A percentile compares a stretch with the other conserved stretches of the same genome.
These are phyloP conservation scores for Anguilla obscura DNA, from an alignment of 2,797 vertebrate species.

Conservation along the genomic window DNA sequence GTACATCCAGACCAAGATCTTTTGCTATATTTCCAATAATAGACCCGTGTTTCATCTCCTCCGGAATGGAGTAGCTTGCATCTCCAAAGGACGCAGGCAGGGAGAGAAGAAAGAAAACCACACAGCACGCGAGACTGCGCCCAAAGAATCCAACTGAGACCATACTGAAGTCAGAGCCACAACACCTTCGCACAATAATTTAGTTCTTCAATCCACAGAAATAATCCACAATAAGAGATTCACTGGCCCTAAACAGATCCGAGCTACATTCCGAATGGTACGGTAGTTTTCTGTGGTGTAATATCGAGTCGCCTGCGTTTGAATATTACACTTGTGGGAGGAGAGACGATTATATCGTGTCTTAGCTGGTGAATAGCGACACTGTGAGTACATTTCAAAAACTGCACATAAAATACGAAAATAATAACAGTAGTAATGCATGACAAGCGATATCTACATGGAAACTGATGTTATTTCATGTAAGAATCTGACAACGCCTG, in stretches of 20 bases:
- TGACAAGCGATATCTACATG: neutral
- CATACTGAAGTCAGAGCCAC: conserved; percentile 38
- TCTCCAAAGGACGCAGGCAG: conserved; percentile 30
- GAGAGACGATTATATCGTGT: neutral
- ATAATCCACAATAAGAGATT: neutral
- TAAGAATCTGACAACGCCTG: too few species aligned
- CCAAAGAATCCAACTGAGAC: conserved; percentile 41
- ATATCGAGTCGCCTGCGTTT: neutral
- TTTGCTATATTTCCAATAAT: conserved; percentile 41
- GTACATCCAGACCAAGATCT: conserved; percentile 32
- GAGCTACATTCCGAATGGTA: neutral
- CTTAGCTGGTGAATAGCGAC: conserved; percentile 21
- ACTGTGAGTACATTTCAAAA: neutral
- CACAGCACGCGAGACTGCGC: neutral
- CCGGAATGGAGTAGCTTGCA: conserved; percentile 26
- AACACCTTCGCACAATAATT: conserved; percentile 34
- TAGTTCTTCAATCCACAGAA: conserved; percentile 33
- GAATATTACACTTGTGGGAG: neutral
- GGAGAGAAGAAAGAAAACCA: conserved; percentile 33
- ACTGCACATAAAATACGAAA: conserved; percentile 9
- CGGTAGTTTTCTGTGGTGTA: neutral
- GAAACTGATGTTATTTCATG: too few species aligned
- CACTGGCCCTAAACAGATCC: neutral
- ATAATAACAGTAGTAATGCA: neutral
- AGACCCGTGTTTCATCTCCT: conserved; percentile 42